Conservation (phyloP, 2,888 invertebrate genomes). For the Unio pictorum region DNA sequence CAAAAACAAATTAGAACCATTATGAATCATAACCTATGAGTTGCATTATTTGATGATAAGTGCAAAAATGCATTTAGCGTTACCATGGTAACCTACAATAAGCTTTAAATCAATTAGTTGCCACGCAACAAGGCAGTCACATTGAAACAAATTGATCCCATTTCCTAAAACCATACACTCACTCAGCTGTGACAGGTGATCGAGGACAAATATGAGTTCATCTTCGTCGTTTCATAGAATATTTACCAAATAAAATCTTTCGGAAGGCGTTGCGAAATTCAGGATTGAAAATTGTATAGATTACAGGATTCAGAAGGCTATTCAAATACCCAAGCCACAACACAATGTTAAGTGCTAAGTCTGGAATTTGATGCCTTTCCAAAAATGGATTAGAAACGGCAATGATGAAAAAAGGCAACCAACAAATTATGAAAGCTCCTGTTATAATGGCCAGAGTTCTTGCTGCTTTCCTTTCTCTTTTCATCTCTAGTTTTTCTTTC, state of each 20-base stretch:
- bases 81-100: too few relatives aligned
- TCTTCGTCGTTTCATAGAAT: constrained; percentile 37
- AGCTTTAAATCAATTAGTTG: too few relatives aligned
- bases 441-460: constrained; percentile 80
- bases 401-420: constrained; percentile 96
- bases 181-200: too few relatives aligned
- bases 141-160: too few relatives aligned
- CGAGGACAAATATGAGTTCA: too few relatives aligned
- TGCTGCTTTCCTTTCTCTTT: constrained; percentile 70
- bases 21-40: too few relatives aligned
- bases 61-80: too few relatives aligned
- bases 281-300: constrained; percentile 94
- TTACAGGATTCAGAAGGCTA: constrained; percentile 92
- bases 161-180: too few relatives aligned
- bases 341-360: constrained; percentile 67
- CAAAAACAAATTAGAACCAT: too few relatives aligned
- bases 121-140: too few relatives aligned
- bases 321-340: constrained; percentile 94
- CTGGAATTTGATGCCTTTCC: constrained; percentile 43
- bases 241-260: constrained; percentile 78
- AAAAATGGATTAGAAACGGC: constrained; percentile 88
- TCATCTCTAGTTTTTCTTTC: constrained; percentile 69
- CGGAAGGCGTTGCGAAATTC: constrained; percentile 93
- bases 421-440: constrained; percentile 91
- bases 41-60: too few relatives aligned